Conservation (phyloP, 2,797 vertebrate species). For the Myotis myotis region DNA sequence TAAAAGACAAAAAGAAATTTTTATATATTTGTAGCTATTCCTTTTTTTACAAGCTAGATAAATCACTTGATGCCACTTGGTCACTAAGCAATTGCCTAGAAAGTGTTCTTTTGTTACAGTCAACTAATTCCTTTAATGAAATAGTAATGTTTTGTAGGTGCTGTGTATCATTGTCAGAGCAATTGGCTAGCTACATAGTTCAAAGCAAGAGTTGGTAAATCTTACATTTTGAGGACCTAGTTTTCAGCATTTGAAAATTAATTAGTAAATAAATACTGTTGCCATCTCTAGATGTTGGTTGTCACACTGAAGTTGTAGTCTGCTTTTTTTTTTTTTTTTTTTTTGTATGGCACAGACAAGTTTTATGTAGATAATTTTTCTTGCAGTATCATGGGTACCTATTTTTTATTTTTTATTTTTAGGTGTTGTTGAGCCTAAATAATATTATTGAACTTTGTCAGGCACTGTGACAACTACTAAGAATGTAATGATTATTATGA, state of each 20-base stretch:
- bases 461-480: neutral
- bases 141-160: slow-evolving; percentile 77
- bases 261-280: neutral
- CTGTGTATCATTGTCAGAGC: slow-evolving; percentile 69
- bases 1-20: slow-evolving; percentile 66
- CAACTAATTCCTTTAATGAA: slow-evolving; percentile 83
- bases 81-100: slow-evolving; percentile 78
- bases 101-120: slow-evolving; percentile 78
- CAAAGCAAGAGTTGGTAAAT: slow-evolving; percentile 50
- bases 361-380: neutral
- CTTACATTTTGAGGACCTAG: slow-evolving; percentile 59
- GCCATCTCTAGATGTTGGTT: neutral
- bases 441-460: neutral
- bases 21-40: neutral
- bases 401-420: neutral
- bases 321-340: neutral
- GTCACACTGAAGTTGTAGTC: neutral
- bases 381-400: neutral
- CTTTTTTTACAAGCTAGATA: slow-evolving; percentile 63
- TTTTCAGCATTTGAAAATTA: slow-evolving; percentile 34
- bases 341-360: neutral
- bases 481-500: neutral
- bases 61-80: slow-evolving; percentile 74
- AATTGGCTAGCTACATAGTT: slow-evolving; percentile 29
- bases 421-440: neutral